These are phyloP conservation scores for Todus mexicanus DNA, from an alignment of 2,797 vertebrate species.

Conservation along the genomic window DNA sequence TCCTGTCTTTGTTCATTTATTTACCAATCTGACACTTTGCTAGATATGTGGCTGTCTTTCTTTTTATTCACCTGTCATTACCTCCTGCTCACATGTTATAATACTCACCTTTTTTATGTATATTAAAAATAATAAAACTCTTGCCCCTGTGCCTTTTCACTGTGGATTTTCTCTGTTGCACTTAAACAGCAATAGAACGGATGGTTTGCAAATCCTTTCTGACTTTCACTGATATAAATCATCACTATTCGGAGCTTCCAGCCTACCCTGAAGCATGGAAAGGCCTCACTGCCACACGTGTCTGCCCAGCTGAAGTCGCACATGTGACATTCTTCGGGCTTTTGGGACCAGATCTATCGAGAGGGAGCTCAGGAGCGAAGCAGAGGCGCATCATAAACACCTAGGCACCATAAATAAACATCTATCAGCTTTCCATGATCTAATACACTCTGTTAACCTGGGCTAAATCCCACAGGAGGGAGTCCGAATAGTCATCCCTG, in stretches of 20 bases:
- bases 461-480: neutral
- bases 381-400: conserved; percentile 41
- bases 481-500: neutral
- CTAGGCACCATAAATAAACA: conserved; percentile 32
- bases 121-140: conserved; percentile 52
- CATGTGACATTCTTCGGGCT: neutral
- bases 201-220: conserved; percentile 40
- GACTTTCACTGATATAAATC: conserved; percentile 43
- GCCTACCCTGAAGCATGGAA: neutral
- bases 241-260: neutral
- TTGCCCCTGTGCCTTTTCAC: conserved; percentile 14
- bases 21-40: conserved; percentile 63
- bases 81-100: conserved; percentile 21
- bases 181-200: conserved; percentile 31
- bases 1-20: conserved; percentile 67
- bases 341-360: neutral
- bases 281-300: neutral
- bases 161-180: conserved; percentile 37
- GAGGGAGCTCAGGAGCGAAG: neutral
- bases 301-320: neutral
- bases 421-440: conserved; percentile 43
- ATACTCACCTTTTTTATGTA: conserved; percentile 54
- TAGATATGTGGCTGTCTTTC: conserved; percentile 44
- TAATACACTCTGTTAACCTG: neutral
- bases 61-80: conserved; percentile 64